Conservation (phyloP, 92 coral and sea anemone genomes). For the Heliopora coerulea region DNA sequence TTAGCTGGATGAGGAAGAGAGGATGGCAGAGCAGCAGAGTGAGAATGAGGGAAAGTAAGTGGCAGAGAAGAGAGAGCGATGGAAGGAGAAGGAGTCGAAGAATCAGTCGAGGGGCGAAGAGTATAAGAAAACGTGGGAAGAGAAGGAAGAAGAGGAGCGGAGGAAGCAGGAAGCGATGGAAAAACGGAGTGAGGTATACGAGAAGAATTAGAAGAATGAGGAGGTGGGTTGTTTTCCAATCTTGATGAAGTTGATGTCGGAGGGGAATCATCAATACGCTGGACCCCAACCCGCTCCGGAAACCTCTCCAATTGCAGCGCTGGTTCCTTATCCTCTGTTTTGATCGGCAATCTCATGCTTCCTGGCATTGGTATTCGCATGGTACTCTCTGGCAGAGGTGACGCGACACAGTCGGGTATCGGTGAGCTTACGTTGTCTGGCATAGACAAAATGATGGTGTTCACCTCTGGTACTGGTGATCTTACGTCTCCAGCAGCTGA, state of each 20-base stretch:
- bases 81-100: neutral
- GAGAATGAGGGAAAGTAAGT: neutral
- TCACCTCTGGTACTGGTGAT: constrained; percentile 2
- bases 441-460: neutral
- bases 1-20: constrained; percentile 11
- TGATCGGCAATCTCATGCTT: constrained; percentile 6
- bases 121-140: neutral
- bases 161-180: neutral
- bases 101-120: neutral
- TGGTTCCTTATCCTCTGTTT: constrained; percentile 10
- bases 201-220: neutral
- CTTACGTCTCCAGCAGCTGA: neutral
- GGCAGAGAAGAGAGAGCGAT: neutral
- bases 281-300: neutral
- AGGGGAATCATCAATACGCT: neutral
- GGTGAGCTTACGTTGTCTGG: neutral
- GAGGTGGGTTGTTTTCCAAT: neutral
- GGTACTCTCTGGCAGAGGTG: neutral
- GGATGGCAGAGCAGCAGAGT: neutral
- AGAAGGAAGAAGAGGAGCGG: neutral
- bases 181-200: neutral
- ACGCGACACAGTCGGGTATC: neutral
- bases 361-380: constrained; percentile 19
- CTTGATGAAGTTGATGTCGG: neutral
- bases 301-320: neutral